Base-by-base conservation (phyloP, 2,797 vertebrate genomes). In the Sorex maritimensis region DNA sequence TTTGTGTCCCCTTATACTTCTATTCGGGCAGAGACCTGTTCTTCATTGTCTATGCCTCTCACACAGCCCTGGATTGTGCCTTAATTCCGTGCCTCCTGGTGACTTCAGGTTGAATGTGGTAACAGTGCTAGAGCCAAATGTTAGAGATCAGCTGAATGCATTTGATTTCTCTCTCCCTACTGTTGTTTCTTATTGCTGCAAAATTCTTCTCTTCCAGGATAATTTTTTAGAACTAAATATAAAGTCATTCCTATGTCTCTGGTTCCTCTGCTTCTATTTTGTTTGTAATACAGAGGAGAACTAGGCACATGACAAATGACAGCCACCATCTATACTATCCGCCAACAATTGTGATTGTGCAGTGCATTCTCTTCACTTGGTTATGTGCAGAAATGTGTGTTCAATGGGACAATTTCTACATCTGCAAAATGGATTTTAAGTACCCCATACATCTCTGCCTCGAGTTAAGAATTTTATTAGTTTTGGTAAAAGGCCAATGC, bases 401-500 rank as follows among this genome's bases (percentile, higher is more conserved):
- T 10, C n/a, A 55, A 3, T 10, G 21, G 63, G 26, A 21, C 34
- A 38, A 19, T 68, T 91, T 81, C 80, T 71, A 73, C 23, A 61
- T 34, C 8, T 2, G 41, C 19, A 28, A 15, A 52, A n/a, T 69
- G 11, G 24, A 61, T 46, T 85, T 63, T 85, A 21, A 71, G 15
- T 86, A 30, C 13, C 23, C 26, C 21, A 34, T 92, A 71, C 65
- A 95, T 41, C 75, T 49, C 9, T 38, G 17, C 30, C 65, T 74
- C 65, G 44, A 82, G 28, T 86, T 85, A 86, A 84, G 55, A 30
- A 79, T 71, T 82, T 86, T 80, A 61, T 77, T 88, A 90, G 83
- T 68, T 94, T 94, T 79, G 58, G 49, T 90, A 34, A 88, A 82
- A 95, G 77, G 24, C 44, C 84, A 94, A 52, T 34, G 41, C 85